Conservation (phyloP, 2,797 vertebrate species). For the Steatocranus sp. region DNA sequence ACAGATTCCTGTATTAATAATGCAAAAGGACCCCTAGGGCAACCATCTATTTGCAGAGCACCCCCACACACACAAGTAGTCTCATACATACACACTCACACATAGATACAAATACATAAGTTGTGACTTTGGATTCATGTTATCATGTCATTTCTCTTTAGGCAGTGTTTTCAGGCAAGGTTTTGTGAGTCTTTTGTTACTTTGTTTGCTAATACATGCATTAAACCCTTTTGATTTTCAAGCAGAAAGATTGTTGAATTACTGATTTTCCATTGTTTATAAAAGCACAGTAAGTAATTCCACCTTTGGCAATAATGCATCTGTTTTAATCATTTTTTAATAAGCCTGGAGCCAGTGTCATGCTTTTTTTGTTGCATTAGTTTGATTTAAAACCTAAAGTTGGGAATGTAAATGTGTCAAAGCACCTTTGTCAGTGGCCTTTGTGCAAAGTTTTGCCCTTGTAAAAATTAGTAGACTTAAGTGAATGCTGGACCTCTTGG, state of each 20-base stretch:
- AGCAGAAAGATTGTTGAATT: neutral
- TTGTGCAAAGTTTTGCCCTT: neutral
- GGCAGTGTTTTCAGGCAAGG: constrained; percentile 19
- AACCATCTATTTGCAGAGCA: constrained; percentile 63
- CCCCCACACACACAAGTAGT: neutral
- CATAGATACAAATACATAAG: neutral
- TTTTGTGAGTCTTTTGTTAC: constrained; percentile 1
- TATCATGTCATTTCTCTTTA: constrained; percentile 21
- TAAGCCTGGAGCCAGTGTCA: neutral
- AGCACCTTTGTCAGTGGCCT: neutral
- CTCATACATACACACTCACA: neutral
- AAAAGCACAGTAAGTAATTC: neutral
- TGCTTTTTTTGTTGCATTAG: neutral
- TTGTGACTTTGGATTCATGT: constrained; percentile 11
- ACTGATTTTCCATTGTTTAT: neutral
- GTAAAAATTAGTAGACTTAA: neutral
- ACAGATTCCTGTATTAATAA: constrained; percentile 73
- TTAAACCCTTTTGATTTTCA: constrained; percentile 20
- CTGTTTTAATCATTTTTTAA: neutral
- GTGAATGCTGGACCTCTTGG: neutral
- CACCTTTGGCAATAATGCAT: neutral
- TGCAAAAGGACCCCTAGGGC: constrained; percentile 67
- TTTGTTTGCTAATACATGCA: constrained; percentile 30
- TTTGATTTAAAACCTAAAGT: neutral
- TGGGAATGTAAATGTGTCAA: neutral